phyloP scores from a whole-genome alignment of 2,888 invertebrate genomes.

The Emmelina monodactyla region DNA sequence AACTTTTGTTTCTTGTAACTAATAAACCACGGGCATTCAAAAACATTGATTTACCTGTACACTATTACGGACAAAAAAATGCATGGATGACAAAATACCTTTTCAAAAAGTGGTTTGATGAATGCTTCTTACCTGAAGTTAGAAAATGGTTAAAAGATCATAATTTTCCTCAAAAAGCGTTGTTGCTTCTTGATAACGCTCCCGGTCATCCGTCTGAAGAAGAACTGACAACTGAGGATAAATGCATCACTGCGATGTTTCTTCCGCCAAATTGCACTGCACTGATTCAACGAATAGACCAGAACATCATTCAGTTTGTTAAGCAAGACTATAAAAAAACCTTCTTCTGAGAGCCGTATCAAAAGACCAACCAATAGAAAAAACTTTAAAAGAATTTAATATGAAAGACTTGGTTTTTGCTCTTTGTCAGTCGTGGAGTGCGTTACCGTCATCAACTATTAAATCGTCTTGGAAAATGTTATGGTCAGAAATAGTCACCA shows the following conservation, averaged over 20 bases:
- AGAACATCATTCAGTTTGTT: conserved; percentile 22
- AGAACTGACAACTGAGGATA: conserved; percentile 23
- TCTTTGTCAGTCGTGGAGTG: conserved; percentile 16
- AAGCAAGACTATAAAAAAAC: conserved; percentile 17
- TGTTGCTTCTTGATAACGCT: conserved; percentile 21
- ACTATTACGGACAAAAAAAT: conserved; percentile 19
- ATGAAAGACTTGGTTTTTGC: conserved; percentile 20
- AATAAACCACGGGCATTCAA: conserved; percentile 21
- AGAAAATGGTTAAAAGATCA: conserved; percentile 20
- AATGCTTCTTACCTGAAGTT: conserved; percentile 19
- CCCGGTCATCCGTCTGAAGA: conserved; percentile 22
- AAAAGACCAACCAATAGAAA: conserved; percentile 2
- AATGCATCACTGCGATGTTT: conserved; percentile 22
- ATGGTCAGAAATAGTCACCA: conserved; percentile 14
- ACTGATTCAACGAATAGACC: conserved; percentile 23
- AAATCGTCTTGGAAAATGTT: conserved; percentile 22
- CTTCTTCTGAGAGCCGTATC: not conserved
- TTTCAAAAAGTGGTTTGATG: conserved; percentile 22
- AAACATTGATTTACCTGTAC: conserved; percentile 20
- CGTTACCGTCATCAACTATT: conserved; percentile 14
- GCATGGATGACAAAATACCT: conserved; percentile 21
- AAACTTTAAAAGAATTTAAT: conserved; percentile 17
- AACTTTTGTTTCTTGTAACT: conserved; percentile 12
- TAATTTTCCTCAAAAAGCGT: conserved; percentile 20
- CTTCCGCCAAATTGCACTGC: conserved; percentile 22